These are phyloP conservation scores for Patella vulgata DNA, from an alignment of 1,140 invertebrate species.

Conservation along the genomic window DNA sequence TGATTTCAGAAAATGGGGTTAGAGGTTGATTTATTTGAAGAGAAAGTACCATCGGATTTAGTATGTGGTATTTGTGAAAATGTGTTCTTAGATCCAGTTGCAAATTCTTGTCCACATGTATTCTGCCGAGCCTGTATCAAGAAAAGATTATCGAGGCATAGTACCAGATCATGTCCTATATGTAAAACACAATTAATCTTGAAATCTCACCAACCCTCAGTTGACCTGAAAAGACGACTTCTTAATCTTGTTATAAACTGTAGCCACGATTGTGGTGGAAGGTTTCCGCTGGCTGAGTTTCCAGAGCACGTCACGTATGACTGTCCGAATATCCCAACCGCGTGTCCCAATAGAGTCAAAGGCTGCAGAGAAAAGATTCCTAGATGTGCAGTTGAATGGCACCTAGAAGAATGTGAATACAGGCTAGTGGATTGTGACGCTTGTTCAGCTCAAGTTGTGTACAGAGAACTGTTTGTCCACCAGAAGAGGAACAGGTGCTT, in stretches of 20 bases:
- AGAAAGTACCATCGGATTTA: constrained; percentile 30
- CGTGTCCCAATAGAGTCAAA: constrained; percentile 36
- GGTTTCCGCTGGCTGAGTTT: constrained; percentile 35
- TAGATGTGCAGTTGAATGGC: constrained; percentile 34
- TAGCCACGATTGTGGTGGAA: constrained; percentile 44
- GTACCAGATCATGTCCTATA: constrained; percentile 28
- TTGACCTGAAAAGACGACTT: constrained; percentile 40
- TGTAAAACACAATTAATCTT: constrained; percentile 29
- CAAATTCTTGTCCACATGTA: constrained; percentile 38
- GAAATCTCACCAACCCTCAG: constrained; percentile 22
- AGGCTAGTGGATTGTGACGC: constrained; percentile 50
- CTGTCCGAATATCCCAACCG: constrained; percentile 42
- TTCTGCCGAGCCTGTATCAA: constrained; percentile 43
- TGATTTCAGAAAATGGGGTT: constrained; percentile 38
- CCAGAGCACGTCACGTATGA: constrained; percentile 43
- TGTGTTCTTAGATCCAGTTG: constrained; percentile 48
- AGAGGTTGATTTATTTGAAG: constrained; percentile 36
- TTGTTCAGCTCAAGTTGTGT: constrained; percentile 41
- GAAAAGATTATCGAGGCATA: constrained; percentile 15
- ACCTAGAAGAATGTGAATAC: constrained; percentile 46
- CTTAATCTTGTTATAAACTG: constrained; percentile 39
- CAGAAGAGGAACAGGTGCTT: constrained; percentile 47
- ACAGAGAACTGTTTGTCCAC: constrained; percentile 48
- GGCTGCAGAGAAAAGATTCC: constrained; percentile 44
- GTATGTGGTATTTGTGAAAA: constrained; percentile 44